A percentile compares a stretch with the other conserved stretches of the same genome.
Conservation (phyloP, 2,113 vertebrate species). For the Microtus montanus region DNA sequence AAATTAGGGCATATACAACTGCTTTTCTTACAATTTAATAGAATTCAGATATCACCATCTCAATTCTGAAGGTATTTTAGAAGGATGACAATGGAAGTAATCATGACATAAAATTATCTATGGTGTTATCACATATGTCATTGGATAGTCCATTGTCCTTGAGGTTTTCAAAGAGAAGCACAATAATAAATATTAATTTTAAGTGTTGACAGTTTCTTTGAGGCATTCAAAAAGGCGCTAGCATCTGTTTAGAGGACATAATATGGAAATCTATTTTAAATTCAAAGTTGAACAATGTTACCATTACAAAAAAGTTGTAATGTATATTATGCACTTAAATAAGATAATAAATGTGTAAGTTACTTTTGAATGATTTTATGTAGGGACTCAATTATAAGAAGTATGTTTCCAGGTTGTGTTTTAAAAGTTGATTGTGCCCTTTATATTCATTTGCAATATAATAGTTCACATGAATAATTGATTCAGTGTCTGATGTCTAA, state of each 20-base stretch:
- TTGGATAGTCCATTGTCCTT: not conserved
- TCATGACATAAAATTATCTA: not conserved
- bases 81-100: not conserved
- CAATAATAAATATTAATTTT: not conserved
- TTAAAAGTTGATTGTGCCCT: conserved; percentile 43
- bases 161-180: not conserved
- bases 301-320: not conserved
- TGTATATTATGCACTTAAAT: not conserved
- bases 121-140: not conserved
- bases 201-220: not conserved
- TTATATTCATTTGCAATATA: conserved; percentile 33
- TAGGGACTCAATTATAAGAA: conserved; percentile 17
- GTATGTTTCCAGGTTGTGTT: not conserved
- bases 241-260: not conserved
- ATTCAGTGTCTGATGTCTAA: conserved; percentile 25
- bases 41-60: not conserved
- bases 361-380: not conserved
- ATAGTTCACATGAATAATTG: conserved; percentile 52
- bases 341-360: not conserved
- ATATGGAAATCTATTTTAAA: not conserved
- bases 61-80: not conserved
- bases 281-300: not conserved
- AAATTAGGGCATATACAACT: not conserved
- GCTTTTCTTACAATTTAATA: not conserved
- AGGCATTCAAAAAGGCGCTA: not conserved